Conservation (phyloP, 2,113 vertebrate genomes). For the Dendropsophus ebraccatus region DNA sequence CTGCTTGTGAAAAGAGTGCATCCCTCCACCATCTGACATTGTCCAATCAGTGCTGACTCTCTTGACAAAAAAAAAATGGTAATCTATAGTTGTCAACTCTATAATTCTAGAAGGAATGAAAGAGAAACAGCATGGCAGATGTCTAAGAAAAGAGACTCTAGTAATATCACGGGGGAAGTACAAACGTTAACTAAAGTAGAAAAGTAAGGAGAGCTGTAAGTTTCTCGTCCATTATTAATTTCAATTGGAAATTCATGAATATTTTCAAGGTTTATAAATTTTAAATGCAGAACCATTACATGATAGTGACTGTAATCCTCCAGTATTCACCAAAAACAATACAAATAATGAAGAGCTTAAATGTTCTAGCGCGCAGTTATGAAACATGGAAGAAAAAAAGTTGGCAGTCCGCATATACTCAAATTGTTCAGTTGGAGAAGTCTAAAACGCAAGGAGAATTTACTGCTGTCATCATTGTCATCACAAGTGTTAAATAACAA, state of each 20-base stretch:
- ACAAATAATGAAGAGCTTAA: background rate
- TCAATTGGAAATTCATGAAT: background rate
- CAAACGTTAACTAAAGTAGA: no score
- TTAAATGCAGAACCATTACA: background rate
- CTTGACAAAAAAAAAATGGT: no score
- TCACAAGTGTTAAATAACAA: constrained; percentile 24
- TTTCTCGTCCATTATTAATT: background rate
- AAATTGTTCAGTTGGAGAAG: constrained; percentile 14
- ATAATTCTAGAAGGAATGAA: no score
- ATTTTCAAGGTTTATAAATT: background rate
- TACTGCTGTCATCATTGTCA: background rate
- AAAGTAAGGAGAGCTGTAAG: no score
- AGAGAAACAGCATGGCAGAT: no score
- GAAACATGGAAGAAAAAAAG: background rate
- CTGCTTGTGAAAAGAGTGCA: no score
- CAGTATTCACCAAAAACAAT: background rate
- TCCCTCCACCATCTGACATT: no score
- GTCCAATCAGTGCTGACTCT: no score
- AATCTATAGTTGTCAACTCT: no score
- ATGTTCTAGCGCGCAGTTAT: background rate
- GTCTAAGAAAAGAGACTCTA: no score
- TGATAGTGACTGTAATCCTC: background rate
- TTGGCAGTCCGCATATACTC: background rate
- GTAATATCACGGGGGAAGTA: no score
- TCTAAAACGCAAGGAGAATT: constrained; percentile 3